A percentile compares a stretch with the other conserved stretches of the same genome.
Conservation (phyloP, 1,140 invertebrate genomes). For the Rhizoglyphus robini region DNA sequence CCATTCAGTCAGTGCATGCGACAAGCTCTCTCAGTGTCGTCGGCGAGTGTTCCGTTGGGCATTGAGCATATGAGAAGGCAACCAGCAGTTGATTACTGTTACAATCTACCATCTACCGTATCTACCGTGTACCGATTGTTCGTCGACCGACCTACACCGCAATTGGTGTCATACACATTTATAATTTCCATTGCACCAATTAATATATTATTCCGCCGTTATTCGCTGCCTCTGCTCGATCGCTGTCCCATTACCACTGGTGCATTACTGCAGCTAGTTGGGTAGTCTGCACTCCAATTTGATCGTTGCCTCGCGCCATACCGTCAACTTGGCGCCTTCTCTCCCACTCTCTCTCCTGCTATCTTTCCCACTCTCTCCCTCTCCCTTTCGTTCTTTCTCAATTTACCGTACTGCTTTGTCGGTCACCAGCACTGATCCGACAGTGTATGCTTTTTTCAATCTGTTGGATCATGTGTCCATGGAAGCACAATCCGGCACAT, state of each 20-base stretch:
- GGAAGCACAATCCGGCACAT: too few relatives aligned
- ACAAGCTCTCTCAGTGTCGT: too few relatives aligned
- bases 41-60: too few relatives aligned
- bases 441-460: too few relatives aligned
- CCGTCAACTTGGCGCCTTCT: slow-evolving; percentile 11
- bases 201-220: slow-evolving; percentile 10
- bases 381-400: slow-evolving; percentile 13
- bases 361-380: slow-evolving; percentile 28
- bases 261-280: too few relatives aligned
- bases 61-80: too few relatives aligned
- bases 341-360: slow-evolving; percentile 30
- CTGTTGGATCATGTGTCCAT: too few relatives aligned
- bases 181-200: slow-evolving; percentile 10
- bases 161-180: slow-evolving; percentile 10
- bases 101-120: neutral
- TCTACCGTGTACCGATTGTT: neutral
- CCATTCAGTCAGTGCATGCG: too few relatives aligned
- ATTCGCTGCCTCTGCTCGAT: too few relatives aligned
- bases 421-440: neutral
- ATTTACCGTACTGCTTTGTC: neutral
- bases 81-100: too few relatives aligned
- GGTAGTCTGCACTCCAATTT: neutral
- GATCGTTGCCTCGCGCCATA: neutral
- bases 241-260: neutral
- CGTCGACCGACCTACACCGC: neutral